Conservation (phyloP, 2,888 invertebrate species). For the Coleophora flavipennella region DNA sequence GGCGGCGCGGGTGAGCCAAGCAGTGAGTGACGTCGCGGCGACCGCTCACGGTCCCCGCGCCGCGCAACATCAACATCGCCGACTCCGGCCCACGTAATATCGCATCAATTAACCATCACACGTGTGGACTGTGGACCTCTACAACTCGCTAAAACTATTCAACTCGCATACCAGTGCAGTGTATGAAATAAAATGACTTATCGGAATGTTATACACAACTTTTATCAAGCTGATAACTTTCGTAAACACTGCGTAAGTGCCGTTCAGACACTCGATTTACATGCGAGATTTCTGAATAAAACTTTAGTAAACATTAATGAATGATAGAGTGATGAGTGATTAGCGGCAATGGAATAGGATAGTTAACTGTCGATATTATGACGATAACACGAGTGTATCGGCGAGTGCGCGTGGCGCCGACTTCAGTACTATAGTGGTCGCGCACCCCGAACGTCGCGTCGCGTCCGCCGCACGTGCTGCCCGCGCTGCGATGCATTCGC, state of each 20-base stretch:
- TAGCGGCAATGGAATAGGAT: constrained; percentile 21
- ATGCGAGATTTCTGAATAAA: not conserved
- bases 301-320: not conserved
- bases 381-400: constrained; percentile 49
- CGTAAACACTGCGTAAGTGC: not conserved
- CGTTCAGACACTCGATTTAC: not conserved
- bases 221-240: not conserved
- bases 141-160: constrained; percentile 13
- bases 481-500: constrained; percentile 23
- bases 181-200: no score
- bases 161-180: no score
- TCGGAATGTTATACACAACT: not conserved
- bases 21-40: constrained; percentile 64
- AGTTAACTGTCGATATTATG: constrained; percentile 45
- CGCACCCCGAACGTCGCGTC: constrained; percentile 32
- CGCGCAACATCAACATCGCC: constrained; percentile 64
- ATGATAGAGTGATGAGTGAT: constrained; percentile 11
- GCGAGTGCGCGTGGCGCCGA: constrained; percentile 33
- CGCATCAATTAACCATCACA: constrained; percentile 41
- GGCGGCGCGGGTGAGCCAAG: constrained; percentile 65
- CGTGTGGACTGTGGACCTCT: constrained; percentile 24
- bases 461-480: constrained; percentile 31
- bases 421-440: constrained; percentile 50
- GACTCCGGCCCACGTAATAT: constrained; percentile 42
- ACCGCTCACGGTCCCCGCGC: constrained; percentile 62